Conservation (phyloP, 2,888 invertebrate genomes). For the Iselma pallidipennis region DNA sequence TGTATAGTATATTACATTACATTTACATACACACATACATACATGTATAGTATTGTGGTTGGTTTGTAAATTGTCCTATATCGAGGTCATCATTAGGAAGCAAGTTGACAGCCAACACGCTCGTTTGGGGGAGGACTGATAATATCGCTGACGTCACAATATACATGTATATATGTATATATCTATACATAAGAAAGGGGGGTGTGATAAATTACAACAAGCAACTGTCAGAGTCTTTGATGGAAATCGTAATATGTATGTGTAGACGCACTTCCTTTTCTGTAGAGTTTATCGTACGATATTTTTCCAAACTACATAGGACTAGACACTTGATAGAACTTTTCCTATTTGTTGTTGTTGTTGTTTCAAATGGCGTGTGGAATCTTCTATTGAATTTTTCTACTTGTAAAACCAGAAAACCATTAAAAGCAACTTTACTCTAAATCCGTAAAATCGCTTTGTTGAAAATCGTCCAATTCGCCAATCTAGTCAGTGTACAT, state of each 20-base stretch:
- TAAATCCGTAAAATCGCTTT: conserved; percentile 38
- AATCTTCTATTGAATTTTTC: not conserved
- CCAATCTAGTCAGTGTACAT: conserved; percentile 29
- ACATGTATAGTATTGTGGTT: too few relatives aligned
- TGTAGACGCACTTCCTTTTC: not conserved
- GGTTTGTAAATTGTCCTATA: conserved; percentile 12
- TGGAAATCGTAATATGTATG: not conserved
- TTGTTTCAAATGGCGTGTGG: not conserved
- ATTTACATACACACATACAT: too few relatives aligned
- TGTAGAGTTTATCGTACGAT: too few relatives aligned
- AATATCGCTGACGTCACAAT: conserved; percentile 24
- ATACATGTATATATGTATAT: too few relatives aligned
- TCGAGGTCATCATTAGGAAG: conserved; percentile 11
- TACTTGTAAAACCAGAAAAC: conserved; percentile 36
- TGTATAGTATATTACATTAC: too few relatives aligned
- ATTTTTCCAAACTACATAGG: not conserved
- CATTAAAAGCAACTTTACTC: conserved; percentile 37
- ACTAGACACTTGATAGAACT: not conserved
- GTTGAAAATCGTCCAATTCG: conserved; percentile 37
- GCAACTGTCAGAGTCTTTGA: conserved; percentile 7
- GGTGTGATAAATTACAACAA: conserved; percentile 17
- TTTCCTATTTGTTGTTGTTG: not conserved
- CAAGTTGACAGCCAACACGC: conserved; percentile 14
- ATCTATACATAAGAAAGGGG: too few relatives aligned
- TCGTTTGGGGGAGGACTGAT: conserved; percentile 13